Percentiles rank a stretch among this genome's conserved stretches.
Evolutionary conservation across 2,113 vertebrate genomes (phyloP).

Genomic region (Prochilodus magdalenae): DNA sequence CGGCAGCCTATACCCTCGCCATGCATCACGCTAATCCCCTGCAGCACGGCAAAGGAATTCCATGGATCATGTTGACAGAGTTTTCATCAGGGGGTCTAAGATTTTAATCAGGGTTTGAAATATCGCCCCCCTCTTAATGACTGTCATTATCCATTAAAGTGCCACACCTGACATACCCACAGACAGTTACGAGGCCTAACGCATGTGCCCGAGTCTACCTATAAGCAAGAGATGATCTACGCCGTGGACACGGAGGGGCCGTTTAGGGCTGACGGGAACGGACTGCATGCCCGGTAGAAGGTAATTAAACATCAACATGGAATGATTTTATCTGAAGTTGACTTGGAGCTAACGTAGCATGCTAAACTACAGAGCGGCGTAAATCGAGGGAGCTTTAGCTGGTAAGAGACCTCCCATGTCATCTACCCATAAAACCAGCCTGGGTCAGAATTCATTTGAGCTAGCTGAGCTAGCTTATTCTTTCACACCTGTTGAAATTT

Average conservation of each 20-base stretch:
- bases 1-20: neutral
- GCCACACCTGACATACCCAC: slow-evolving; percentile 7
- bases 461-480: neutral
- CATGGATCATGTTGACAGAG: slow-evolving; percentile 48
- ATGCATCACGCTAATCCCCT: neutral
- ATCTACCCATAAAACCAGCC: slow-evolving; percentile 11
- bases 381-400: neutral
- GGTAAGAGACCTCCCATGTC: slow-evolving; percentile 22
- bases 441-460: neutral
- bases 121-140: slow-evolving; percentile 17
- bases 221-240: slow-evolving; percentile 37
- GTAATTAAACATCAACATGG: slow-evolving; percentile 32
- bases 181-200: slow-evolving; percentile 39
- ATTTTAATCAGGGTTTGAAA: slow-evolving; percentile 42
- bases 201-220: slow-evolving; percentile 15
- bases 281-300: neutral
- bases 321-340: slow-evolving; percentile 34
- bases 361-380: neutral
- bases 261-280: slow-evolving; percentile 17
- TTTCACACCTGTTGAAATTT: no score
- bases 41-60: slow-evolving; percentile 13
- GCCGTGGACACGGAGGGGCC: neutral
- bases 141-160: slow-evolving; percentile 33
- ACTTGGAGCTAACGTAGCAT: slow-evolving; percentile 42
- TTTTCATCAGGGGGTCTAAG: slow-evolving; percentile 30